Evolutionary conservation across 2,888 invertebrate species (phyloP), one percentile per base, ranked within the genome.

Genomic region (Andrena bucephala): DNA sequence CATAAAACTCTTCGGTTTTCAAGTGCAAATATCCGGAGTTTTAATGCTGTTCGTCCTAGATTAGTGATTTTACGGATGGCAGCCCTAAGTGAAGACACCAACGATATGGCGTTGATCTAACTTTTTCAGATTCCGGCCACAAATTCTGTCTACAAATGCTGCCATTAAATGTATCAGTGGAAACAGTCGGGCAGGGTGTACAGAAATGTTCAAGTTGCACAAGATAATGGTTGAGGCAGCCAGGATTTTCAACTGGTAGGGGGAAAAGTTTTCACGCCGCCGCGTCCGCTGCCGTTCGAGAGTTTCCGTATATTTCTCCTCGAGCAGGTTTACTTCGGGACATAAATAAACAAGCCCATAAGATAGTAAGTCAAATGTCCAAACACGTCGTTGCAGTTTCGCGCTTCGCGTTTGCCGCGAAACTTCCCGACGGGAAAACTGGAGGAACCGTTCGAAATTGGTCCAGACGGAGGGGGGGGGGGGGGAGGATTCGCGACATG

Each of bases 361-460:
- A 81, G 81, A 78, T 77, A 72, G 81, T 84, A 85, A 87, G 84
- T 87, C 87, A 85, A 87, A 85, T 77, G 87, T 80, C 76, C 81
- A 80, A 84, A 82, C 80, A 62, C 73, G 69, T 81, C 80, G 86
- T 63, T 75, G 83, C 77, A 85, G 77, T 85, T 78, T 79, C 79
- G 68, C 50, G 79, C 59, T 42, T 33, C 63, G 69, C 71, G 69
- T 78, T 42, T 73, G 66, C 77, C 65, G 67, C 50, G 75, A 29
- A 87, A 83, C 81, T 87, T 87, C 68, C 52, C 57, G 65, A 24
- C 65, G 59, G 59, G 69, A 36, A 50, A 63, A 29, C 70, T 70
- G 59, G 24, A 50, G 48, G 57, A 50, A 48, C 48, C 20, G 36
- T 29, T 62, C 50, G 59, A 48, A 71, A 65, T 31, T 66, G 63